Conservation (phyloP, 2,113 vertebrate species). For the Pongo abelii region DNA sequence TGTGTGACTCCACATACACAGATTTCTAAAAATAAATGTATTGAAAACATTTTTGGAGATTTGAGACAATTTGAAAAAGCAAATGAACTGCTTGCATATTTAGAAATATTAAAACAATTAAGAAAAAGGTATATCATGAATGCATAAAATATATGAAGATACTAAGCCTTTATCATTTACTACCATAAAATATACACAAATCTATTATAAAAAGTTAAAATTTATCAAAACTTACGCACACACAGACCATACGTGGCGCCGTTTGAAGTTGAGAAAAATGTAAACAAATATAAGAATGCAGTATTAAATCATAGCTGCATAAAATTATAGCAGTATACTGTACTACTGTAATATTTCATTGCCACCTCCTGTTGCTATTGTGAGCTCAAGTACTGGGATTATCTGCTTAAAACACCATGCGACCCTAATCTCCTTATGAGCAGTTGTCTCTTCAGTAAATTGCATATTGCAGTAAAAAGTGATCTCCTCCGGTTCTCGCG, state of each 20-base stretch:
- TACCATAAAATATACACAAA: not conserved
- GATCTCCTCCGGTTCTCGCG: not conserved
- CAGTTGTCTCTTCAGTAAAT: not conserved
- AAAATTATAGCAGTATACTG: not conserved
- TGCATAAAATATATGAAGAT: not conserved
- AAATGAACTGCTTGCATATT: not conserved
- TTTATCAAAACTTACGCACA: not conserved
- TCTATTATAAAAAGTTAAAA: not conserved
- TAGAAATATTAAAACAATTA: not conserved
- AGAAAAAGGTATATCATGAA: not conserved
- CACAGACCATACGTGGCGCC: not conserved
- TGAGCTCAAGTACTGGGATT: not conserved
- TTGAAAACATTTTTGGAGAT: not conserved
- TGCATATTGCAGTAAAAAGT: not conserved
- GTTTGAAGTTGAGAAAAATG: not conserved
- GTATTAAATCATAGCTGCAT: not conserved
- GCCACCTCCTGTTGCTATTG: not conserved
- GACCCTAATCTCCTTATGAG: not conserved
- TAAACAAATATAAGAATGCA: not conserved
- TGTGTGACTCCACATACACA: not conserved
- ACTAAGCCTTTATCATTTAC: not conserved
- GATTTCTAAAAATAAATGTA: not conserved
- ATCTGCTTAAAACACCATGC: not conserved
- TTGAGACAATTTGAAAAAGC: not conserved
- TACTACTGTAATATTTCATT: not conserved